Conservation (phyloP, 2,113 vertebrate genomes). For the Ardeotis arabs region DNA sequence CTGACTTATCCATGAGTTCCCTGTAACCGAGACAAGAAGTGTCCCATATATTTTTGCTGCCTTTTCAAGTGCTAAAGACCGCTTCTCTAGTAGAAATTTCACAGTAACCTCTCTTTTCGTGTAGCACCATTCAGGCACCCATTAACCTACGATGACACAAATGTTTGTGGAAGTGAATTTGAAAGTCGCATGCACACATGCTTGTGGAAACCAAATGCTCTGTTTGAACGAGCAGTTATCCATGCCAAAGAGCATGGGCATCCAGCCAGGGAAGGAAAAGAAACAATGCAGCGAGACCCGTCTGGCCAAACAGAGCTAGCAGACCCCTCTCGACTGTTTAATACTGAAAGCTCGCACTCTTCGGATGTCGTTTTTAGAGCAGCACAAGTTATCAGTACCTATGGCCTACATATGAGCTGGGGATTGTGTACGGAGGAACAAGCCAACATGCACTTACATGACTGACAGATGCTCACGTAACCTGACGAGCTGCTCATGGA, state of each 20-base stretch:
- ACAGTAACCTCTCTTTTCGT: not conserved
- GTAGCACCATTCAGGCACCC: not conserved
- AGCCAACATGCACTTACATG: accelerated
- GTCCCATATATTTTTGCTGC: not conserved
- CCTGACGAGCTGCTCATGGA: accelerated
- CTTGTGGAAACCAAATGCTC: not conserved
- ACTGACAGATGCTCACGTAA: accelerated
- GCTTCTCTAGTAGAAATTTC: not conserved
- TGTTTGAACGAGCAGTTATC: not conserved
- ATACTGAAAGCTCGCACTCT: not conserved
- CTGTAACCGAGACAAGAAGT: not conserved
- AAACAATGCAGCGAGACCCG: not conserved
- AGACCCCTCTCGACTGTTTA: not conserved
- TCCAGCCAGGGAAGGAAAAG: not conserved
- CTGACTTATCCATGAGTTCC: slow-evolving; percentile 30
- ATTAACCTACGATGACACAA: not conserved
- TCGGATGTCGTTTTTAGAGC: not conserved
- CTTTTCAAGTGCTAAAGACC: not conserved
- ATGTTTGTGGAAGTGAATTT: not conserved
- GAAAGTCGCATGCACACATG: not conserved
- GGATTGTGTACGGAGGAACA: not conserved
- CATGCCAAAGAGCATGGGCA: not conserved
- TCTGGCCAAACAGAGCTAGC: not conserved
- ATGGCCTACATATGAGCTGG: not conserved
- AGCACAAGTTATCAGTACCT: accelerated